These are phyloP conservation scores for Chloroceryle inda DNA, from an alignment of 2,797 vertebrate genomes.

Conservation along the genomic window DNA sequence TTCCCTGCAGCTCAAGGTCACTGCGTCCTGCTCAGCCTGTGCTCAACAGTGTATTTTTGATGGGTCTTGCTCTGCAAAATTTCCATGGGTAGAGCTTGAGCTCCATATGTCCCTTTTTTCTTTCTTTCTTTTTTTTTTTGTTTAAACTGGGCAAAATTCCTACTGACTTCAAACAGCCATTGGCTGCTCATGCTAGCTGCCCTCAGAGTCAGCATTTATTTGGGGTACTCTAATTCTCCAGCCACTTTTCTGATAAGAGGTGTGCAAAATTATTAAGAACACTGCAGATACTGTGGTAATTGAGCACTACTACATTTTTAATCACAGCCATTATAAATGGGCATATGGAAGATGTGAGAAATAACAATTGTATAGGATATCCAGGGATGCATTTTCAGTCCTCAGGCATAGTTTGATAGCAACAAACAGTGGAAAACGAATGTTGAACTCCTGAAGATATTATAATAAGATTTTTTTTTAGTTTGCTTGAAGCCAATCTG, in stretches of 20 bases:
- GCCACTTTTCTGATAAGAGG: background rate
- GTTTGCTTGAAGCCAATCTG: constrained; percentile 23
- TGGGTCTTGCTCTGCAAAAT: constrained; percentile 5
- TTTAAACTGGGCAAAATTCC: background rate
- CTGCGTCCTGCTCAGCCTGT: background rate
- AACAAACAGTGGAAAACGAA: constrained; percentile 18
- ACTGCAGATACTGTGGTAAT: background rate
- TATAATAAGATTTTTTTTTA: background rate
- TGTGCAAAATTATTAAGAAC: background rate
- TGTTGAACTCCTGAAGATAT: constrained; percentile 1
- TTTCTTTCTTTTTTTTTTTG: background rate
- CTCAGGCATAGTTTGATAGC: background rate
- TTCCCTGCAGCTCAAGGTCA: constrained; percentile 43
- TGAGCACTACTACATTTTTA: constrained; percentile 22
- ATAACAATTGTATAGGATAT: constrained; percentile 26
- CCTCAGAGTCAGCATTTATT: constrained; percentile 13
- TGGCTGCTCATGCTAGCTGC: background rate
- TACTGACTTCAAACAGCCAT: background rate
- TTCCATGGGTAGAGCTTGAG: background rate
- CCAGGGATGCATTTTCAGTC: constrained; percentile 45
- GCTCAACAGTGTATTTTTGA: background rate
- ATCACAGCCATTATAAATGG: constrained; percentile 29
- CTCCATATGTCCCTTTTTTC: background rate
- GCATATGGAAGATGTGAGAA: constrained; percentile 50
- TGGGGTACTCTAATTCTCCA: background rate